A percentile compares a stretch with the other conserved stretches of the same genome.
phyloP scores from a whole-genome alignment of 2,113 vertebrate species.

The Myrmophylax atrothorax region DNA sequence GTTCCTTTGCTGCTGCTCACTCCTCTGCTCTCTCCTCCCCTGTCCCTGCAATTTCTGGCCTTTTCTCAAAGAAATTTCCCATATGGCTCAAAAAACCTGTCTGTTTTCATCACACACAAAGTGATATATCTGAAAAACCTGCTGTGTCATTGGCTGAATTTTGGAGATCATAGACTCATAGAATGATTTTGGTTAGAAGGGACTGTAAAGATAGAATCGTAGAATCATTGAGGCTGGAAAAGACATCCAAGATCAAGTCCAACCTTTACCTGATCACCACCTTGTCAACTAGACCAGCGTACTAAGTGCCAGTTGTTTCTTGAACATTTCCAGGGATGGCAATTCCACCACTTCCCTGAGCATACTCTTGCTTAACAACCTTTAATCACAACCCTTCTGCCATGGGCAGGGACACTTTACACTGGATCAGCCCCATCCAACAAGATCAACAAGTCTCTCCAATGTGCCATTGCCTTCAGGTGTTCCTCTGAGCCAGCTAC shows the following conservation, averaged over 20 bases:
- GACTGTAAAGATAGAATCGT: not conserved
- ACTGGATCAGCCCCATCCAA: not conserved
- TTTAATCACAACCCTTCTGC: not conserved
- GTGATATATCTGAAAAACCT: not conserved
- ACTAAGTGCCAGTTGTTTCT: not conserved
- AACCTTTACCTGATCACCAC: not conserved
- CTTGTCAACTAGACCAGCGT: not conserved
- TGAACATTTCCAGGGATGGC: not conserved
- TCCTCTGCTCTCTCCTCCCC: not conserved
- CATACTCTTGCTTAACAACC: not conserved
- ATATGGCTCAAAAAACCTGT: not conserved
- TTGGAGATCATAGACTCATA: not conserved
- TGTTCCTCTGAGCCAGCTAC: not conserved
- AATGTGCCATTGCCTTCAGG: not conserved
- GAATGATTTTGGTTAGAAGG: not conserved
- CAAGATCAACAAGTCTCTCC: accelerated
- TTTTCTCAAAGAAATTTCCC: not conserved
- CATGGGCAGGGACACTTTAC: not conserved
- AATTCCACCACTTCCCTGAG: not conserved
- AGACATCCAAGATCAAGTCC: not conserved
- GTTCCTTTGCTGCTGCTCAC: not conserved
- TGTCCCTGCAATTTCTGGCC: not conserved
- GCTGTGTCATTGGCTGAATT: not conserved
- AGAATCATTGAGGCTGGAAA: not conserved
- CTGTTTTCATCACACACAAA: not conserved